phyloP scores from a whole-genome alignment of 2,888 invertebrate species.

The Pammene aurita region DNA sequence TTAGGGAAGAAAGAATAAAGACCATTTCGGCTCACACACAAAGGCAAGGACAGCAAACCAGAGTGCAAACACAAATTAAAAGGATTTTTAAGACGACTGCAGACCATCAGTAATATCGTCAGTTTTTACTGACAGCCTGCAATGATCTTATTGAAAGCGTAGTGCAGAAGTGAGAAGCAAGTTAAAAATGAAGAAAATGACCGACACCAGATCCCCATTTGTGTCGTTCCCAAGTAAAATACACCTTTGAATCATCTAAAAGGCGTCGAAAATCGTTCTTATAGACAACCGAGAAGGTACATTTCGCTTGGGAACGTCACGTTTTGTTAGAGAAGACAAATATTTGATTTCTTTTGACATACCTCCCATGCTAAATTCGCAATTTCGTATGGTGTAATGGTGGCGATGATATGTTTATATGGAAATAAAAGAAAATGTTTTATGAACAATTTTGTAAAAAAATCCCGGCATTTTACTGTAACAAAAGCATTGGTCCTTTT shows the following conservation, averaged over 20 bases:
- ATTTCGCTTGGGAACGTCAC: conserved; percentile 7
- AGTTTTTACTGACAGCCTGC: conserved; percentile 4
- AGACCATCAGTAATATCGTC: conserved; percentile 17
- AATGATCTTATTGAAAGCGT: conserved; percentile 25
- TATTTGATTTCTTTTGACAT: conserved; percentile 56
- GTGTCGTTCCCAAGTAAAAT: conserved; percentile 1
- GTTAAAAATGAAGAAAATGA: conserved; percentile 30
- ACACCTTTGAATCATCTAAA: neutral
- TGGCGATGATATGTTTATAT: conserved; percentile 40
- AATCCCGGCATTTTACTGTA: conserved; percentile 39
- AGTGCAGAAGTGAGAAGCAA: conserved; percentile 29
- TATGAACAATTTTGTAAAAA: conserved; percentile 40
- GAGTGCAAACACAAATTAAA: conserved; percentile 15
- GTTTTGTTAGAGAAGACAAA: conserved; percentile 21
- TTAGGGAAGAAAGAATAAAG: conserved; percentile 13
- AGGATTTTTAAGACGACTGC: neutral
- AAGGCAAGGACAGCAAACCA: conserved; percentile 19
- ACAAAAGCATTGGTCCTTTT: conserved; percentile 37
- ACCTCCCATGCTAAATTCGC: conserved; percentile 64
- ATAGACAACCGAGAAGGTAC: neutral
- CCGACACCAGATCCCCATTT: conserved; percentile 21
- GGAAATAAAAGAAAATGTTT: conserved; percentile 42
- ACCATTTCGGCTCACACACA: conserved; percentile 32
- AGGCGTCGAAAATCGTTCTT: neutral
- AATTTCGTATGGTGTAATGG: conserved; percentile 37